Conservation (phyloP, 2,888 invertebrate genomes). For the Arctia plantaginis region DNA sequence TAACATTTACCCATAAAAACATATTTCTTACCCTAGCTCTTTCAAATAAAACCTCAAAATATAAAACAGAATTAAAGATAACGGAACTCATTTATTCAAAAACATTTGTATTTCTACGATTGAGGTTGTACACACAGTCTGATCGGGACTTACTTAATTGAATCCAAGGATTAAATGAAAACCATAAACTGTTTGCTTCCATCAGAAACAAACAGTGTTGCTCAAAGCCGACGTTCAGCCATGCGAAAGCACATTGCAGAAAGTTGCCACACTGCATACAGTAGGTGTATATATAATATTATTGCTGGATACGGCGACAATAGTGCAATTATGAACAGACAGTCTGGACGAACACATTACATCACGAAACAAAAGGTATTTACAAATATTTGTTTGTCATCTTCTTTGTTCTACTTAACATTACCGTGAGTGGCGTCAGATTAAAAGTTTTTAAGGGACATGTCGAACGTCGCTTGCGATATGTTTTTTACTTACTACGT, state of each 20-base stretch:
- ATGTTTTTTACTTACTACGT: too few relatives aligned
- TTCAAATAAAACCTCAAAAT: too few relatives aligned
- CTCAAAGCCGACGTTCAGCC: conserved; percentile 42
- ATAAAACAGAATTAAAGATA: background rate
- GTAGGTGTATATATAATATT: conserved; percentile 42
- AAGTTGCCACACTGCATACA: conserved; percentile 50
- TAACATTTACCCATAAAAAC: too few relatives aligned
- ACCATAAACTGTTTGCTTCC: conserved; percentile 8
- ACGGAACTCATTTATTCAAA: background rate
- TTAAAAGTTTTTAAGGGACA: background rate
- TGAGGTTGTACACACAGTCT: background rate
- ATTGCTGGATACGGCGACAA: conserved; percentile 36
- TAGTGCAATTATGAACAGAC: conserved; percentile 37
- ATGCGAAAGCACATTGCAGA: conserved; percentile 46
- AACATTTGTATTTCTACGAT: background rate
- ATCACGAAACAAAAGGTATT: conserved; percentile 17
- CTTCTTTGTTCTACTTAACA: conserved; percentile 11
- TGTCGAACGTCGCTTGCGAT: background rate
- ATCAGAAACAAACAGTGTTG: conserved; percentile 38
- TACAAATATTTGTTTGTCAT: conserved; percentile 1
- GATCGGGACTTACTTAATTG: background rate
- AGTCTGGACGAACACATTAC: conserved; percentile 47
- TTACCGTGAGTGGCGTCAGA: background rate
- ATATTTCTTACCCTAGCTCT: too few relatives aligned
- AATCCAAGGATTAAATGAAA: background rate